These are phyloP conservation scores for Hyles lineata DNA, from an alignment of 2,888 invertebrate species.

Conservation along the genomic window DNA sequence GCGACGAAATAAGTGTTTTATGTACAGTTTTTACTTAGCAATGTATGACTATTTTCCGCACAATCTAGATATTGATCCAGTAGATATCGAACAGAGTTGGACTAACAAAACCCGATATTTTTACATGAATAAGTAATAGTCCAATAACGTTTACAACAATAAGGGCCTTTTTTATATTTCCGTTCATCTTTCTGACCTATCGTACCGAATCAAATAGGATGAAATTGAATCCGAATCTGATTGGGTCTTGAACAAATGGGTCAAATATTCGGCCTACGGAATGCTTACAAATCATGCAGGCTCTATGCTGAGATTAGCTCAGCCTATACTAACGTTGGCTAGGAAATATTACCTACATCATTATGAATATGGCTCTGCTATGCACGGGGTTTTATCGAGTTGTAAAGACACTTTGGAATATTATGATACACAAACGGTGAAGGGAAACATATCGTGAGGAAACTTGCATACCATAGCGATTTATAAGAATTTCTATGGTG, in stretches of 20 bases:
- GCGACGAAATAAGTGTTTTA: too few relatives aligned
- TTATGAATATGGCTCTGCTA: not conserved
- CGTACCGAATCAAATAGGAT: conserved; percentile 57
- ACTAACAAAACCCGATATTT: conserved; percentile 28
- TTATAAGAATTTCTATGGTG: too few relatives aligned
- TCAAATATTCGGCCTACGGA: conserved; percentile 47
- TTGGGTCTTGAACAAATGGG: conserved; percentile 50
- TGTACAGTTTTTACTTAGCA: too few relatives aligned
- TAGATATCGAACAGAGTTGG: not conserved
- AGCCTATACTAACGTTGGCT: not conserved
- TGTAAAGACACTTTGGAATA: not conserved
- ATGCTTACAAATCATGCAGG: conserved; percentile 51
- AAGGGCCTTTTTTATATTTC: conserved; percentile 49
- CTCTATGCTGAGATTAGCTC: not conserved
- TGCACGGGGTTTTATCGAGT: not conserved
- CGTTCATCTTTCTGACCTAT: conserved; percentile 58
- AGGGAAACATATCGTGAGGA: too few relatives aligned
- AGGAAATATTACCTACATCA: not conserved
- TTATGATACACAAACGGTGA: too few relatives aligned
- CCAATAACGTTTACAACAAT: conserved; percentile 47
- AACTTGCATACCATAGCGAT: too few relatives aligned
- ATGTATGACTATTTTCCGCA: not conserved
- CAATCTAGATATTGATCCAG: not conserved
- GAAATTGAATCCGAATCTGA: conserved; percentile 60
- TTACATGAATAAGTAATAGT: conserved; percentile 45